These are phyloP conservation scores for Tor tambroides DNA, from an alignment of 2,113 vertebrate species.

Conservation along the genomic window DNA sequence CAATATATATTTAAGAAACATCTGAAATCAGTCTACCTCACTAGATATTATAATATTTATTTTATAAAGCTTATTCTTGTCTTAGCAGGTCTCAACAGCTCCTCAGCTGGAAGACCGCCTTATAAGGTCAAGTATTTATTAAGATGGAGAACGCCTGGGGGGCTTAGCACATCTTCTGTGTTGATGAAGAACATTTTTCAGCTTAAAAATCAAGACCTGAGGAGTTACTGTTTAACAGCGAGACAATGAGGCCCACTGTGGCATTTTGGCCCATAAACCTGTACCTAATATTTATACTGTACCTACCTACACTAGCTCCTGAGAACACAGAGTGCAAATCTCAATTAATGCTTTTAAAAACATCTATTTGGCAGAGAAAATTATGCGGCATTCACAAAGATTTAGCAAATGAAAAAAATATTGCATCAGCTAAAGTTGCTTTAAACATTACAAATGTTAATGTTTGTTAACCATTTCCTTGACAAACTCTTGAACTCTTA, in stretches of 20 bases:
- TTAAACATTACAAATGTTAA: not conserved
- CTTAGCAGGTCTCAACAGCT: not conserved
- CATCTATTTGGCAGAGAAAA: not conserved
- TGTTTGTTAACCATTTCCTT: not conserved
- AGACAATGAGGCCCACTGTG: not conserved
- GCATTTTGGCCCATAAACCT: not conserved
- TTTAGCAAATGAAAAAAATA: too few species aligned
- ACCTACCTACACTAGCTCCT: not conserved
- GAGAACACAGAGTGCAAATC: not conserved
- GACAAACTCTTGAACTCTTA: not conserved
- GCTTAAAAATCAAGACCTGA: not conserved
- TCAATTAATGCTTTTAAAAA: not conserved
- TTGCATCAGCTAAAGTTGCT: not conserved
- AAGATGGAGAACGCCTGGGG: conserved; percentile 39
- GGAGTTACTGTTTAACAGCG: not conserved
- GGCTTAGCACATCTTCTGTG: not conserved
- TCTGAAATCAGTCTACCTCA: not conserved
- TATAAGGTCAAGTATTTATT: conserved; percentile 59
- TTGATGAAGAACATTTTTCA: not conserved
- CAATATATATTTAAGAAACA: not conserved
- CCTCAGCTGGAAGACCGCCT: conserved; percentile 34
- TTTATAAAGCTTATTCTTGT: not conserved
- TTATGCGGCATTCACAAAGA: not conserved
- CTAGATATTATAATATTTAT: not conserved
- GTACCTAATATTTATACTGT: not conserved